Evolutionary conservation across 2,113 vertebrate species (phyloP), one percentile per base, ranked within the genome.

Genomic region (Dinomys branickii): DNA sequence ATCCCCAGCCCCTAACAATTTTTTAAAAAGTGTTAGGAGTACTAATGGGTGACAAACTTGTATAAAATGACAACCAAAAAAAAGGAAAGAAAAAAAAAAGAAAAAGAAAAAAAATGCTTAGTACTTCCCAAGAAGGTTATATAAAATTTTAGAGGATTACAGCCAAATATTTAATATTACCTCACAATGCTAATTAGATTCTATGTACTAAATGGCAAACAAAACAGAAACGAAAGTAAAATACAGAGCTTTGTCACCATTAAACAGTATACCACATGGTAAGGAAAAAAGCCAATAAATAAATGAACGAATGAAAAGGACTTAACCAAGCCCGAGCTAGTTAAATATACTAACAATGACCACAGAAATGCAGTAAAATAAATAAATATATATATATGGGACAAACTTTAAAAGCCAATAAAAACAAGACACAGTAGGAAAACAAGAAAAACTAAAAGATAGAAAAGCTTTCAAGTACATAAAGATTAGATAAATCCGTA

Each of bases 141-240:
- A 81, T 33, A 90, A 94, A 97, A 93, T 77, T 88, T 84, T 56
- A 86, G 26, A 92, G 89, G 52, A 80, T 17, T 71, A 63, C 9
- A 92, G 61, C 77, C n/a, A 88, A 94, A 73, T 73, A 28, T 83
- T 90, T 87, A 75, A 5, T 89, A 73, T 81, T 61, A 90, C 63
- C 65, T 94, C 50, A 91, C 44, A 78, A 14, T 81, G 8, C 41
- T 41, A 75, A 88, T 88, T 81, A 93, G 12, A 85, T n/a, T 86
- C 61, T 67, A n/a, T 44, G 35, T 50, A 87, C 84, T 75, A 96
- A 91, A 91, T 85, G 50, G 33, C 12, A 93, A 93, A 89, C 8
- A 90, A 96, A 80, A 85, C 1, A 92, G 71, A 92, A 95, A 90
- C 24, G 47, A 90, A 96, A 94, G 88, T 89, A 87, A 86, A 90